A percentile compares a stretch with the other conserved stretches of the same genome.
Conservation (phyloP, 2,113 vertebrate genomes). For the Neogobius melanostomus region DNA sequence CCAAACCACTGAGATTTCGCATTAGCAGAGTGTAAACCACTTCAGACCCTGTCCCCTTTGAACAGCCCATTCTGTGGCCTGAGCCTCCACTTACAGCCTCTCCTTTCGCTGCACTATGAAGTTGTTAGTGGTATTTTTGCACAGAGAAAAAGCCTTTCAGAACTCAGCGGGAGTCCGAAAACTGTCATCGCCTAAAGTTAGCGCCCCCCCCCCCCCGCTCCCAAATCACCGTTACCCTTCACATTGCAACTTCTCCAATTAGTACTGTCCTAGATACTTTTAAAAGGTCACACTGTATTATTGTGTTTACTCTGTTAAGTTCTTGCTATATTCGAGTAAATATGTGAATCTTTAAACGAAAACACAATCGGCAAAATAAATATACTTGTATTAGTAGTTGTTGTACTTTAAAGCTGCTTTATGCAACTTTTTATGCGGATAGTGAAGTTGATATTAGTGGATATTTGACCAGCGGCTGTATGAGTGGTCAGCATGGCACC, state of each 20-base stretch:
- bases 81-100: slow-evolving; percentile 27
- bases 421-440: too few species aligned
- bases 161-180: slow-evolving; percentile 36
- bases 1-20: slow-evolving; percentile 11
- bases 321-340: too few species aligned
- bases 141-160: slow-evolving; percentile 21
- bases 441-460: too few species aligned
- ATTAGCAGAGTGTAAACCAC: slow-evolving; percentile 22
- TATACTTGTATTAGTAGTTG: too few species aligned
- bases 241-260: background rate
- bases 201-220: slow-evolving; percentile 3
- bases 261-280: slow-evolving; percentile 2
- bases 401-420: too few species aligned
- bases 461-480: too few species aligned
- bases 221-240: background rate
- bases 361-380: too few species aligned
- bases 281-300: slow-evolving; percentile 2
- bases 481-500: too few species aligned
- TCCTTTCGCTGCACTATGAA: slow-evolving; percentile 3
- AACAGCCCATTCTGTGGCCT: slow-evolving; percentile 15
- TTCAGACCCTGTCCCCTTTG: slow-evolving; percentile 17
- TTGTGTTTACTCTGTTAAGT: background rate
- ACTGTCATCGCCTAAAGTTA: slow-evolving; percentile 33
- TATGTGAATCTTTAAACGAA: too few species aligned
- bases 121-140: slow-evolving; percentile 40